Evolutionary conservation across 2,113 vertebrate genomes (phyloP).

Genomic region (Colistium nudipinnis): DNA sequence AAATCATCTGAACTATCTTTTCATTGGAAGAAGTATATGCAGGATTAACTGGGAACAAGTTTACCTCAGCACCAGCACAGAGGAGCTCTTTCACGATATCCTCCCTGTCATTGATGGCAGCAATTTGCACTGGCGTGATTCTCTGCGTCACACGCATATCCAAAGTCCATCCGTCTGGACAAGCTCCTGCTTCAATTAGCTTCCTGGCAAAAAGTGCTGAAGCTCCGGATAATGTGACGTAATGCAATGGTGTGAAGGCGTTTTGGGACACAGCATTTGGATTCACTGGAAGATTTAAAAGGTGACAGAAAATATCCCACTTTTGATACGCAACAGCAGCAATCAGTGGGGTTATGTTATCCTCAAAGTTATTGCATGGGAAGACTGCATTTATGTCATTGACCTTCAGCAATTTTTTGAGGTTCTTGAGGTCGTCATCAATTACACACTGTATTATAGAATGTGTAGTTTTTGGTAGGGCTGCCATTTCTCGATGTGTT

Average conservation of each 20-base stretch:
- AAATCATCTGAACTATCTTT: conserved; percentile 39
- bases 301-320: conserved; percentile 7
- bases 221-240: conserved; percentile 11
- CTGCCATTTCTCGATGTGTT: accelerated
- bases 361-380: background rate
- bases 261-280: background rate
- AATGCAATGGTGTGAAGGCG: conserved; percentile 40
- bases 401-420: conserved; percentile 11
- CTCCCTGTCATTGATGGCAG: conserved; percentile 26
- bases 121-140: conserved; percentile 44
- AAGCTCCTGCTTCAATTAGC: conserved; percentile 51
- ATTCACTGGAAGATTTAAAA: conserved; percentile 17
- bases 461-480: conserved; percentile 27
- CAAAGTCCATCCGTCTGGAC: background rate
- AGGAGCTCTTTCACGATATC: conserved; percentile 54
- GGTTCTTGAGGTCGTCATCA: background rate
- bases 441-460: conserved; percentile 50
- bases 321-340: conserved; percentile 60
- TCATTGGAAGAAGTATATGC: background rate
- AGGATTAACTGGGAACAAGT: background rate
- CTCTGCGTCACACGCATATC: background rate
- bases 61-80: conserved; percentile 37
- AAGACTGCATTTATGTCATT: conserved; percentile 17
- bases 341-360: conserved; percentile 48
- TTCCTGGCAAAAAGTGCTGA: conserved; percentile 26